phyloP scores from a whole-genome alignment of 2,888 invertebrate species.

The Eristalis intricaria region DNA sequence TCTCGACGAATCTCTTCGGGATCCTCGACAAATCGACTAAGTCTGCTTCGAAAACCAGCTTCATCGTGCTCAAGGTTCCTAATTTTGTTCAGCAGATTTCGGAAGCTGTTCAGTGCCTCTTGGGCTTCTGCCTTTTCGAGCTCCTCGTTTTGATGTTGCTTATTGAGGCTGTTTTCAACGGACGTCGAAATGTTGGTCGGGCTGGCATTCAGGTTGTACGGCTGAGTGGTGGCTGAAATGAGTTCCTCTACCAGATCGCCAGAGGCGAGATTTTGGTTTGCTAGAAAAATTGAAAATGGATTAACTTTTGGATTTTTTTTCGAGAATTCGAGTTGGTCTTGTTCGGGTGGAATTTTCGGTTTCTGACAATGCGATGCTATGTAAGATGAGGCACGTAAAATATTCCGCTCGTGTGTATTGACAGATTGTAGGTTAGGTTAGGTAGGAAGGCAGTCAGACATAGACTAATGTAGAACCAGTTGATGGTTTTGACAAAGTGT shows the following conservation, averaged over 20 bases:
- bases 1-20: slow-evolving; percentile 35
- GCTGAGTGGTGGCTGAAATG: not conserved
- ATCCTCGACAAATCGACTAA: slow-evolving; percentile 28
- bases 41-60: slow-evolving; percentile 9
- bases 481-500: no score
- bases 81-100: slow-evolving; percentile 14
- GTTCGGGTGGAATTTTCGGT: not conserved
- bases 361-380: no score
- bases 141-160: not conserved
- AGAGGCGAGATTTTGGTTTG: slow-evolving; percentile 1
- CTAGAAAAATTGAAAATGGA: not conserved
- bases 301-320: not conserved
- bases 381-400: no score
- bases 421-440: no score
- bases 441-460: no score
- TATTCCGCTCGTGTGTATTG: no score
- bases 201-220: not conserved
- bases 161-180: not conserved
- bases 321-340: not conserved
- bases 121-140: not conserved
- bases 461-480: no score
- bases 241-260: not conserved
- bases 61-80: slow-evolving; percentile 16
- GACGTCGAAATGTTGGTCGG: slow-evolving; percentile 1
- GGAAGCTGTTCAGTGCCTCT: slow-evolving; percentile 12